Base-by-base conservation (phyloP, 2,888 invertebrate species). In the Eudemis profundana region DNA sequence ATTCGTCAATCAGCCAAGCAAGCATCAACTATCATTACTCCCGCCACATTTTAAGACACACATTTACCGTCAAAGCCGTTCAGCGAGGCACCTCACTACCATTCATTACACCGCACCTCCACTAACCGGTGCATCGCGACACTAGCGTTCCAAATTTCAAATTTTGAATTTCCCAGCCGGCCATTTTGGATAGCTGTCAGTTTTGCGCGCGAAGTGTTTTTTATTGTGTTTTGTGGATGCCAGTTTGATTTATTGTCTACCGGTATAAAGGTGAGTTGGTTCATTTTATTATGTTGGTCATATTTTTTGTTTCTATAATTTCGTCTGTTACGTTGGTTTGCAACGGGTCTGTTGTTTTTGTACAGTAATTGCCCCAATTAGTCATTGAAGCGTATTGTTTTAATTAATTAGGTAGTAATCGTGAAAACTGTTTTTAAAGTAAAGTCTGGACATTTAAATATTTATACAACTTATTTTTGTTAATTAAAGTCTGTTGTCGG, bases 21-120 rank as follows among this genome's bases (percentile, higher is more conserved):
- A 86, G 84, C 81, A 89, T 85, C 88, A 85, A 84, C 73, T 62
- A 71, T 66, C 69, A 68, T 75, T 70, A 74, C 74, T 77, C 87
- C 82, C 79, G 72, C 83, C 84, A 85, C 78, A 78, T 76, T 82
- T 78, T 81, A 85, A 87, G 86, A 80, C 85, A 85, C 84, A 89
- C 89, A 86, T 86, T 88, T 88, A 85, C 89, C 86, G 89, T 84
- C 89, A 86, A 86, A 87, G 90, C 85, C 81, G 85, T 76, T 84
- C 83, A 83, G 83, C 82, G 81, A 78, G 79, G 85, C 85, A 85
- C 87, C 87, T 84, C 85, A 85, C 88, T 86, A 84, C 82, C 91
- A 90, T 90, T 91, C 90, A 89, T 89, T 89, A 87, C 88, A 75
- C 74, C 78, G 80, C 78, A 79, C 69, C 76, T 73, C 72, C 72